phyloP scores from a whole-genome alignment of 2,888 invertebrate species.

The Oithona nana region DNA sequence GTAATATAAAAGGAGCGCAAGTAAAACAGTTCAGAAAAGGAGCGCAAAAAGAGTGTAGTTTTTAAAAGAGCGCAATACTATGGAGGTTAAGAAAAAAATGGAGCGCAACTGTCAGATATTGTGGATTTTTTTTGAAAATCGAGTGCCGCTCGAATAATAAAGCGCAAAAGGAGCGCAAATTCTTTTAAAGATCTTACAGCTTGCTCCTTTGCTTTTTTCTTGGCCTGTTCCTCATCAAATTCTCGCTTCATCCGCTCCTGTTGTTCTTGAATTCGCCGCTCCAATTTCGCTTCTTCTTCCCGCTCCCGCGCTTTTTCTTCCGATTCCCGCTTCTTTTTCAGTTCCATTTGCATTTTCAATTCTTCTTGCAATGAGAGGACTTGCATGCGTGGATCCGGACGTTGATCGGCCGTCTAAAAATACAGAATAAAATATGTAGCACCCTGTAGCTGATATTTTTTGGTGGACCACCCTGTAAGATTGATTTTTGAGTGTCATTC shows the following conservation, averaged over 20 bases:
- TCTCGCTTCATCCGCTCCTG: not conserved
- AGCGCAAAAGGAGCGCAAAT: not conserved
- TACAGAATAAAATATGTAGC: too few relatives aligned
- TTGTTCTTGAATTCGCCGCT: not conserved
- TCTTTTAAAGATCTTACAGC: not conserved
- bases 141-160: not conserved
- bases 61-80: too few relatives aligned
- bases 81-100: too few relatives aligned
- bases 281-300: conserved; percentile 1
- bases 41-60: too few relatives aligned
- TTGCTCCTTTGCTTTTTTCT: not conserved
- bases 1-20: too few relatives aligned
- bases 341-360: not conserved
- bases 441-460: too few relatives aligned
- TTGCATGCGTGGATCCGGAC: not conserved
- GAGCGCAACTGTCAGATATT: not conserved
- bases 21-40: too few relatives aligned
- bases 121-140: not conserved
- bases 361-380: not conserved
- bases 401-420: not conserved
- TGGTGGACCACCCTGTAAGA: too few relatives aligned
- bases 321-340: not conserved
- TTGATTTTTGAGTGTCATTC: too few relatives aligned
- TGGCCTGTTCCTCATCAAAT: not conserved
- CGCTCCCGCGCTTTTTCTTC: not conserved